Percentiles rank a stretch among this genome's conserved stretches.
Evolutionary conservation across 2,797 vertebrate genomes (phyloP).

Genomic region (Poeciliopsis infans): DNA sequence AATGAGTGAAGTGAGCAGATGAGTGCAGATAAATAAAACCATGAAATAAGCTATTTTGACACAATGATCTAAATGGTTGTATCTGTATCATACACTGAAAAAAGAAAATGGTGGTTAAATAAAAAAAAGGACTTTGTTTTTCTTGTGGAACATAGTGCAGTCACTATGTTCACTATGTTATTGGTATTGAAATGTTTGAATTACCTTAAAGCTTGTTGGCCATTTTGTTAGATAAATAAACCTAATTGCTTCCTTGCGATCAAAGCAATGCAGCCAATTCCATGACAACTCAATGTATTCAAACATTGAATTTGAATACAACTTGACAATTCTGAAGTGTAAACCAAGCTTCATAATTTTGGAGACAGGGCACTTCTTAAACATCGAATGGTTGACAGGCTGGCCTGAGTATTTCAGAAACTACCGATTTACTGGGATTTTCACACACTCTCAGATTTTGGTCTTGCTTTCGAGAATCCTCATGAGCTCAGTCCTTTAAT

Average conservation of each 20-base stretch:
- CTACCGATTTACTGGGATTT: background rate
- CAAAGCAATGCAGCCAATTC: background rate
- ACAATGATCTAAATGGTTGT: background rate
- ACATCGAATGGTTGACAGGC: background rate
- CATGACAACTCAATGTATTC: background rate
- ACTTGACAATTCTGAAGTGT: background rate
- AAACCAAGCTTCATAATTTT: background rate
- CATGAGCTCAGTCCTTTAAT: slow-evolving; percentile 85
- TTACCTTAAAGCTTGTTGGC: background rate
- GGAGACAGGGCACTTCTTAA: background rate
- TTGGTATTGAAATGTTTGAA: background rate
- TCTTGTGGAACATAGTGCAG: background rate
- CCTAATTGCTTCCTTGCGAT: background rate
- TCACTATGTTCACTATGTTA: background rate
- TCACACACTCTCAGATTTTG: slow-evolving; percentile 64
- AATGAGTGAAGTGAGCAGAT: background rate
- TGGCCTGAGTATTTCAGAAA: background rate
- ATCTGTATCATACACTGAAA: background rate
- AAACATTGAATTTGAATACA: background rate
- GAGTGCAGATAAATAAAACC: background rate
- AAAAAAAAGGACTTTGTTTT: background rate
- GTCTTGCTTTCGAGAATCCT: slow-evolving; percentile 71
- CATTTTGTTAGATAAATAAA: background rate
- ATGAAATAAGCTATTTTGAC: background rate
- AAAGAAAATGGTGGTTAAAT: background rate